Evolutionary conservation across 2,797 vertebrate genomes (phyloP).

Genomic region (Falco concolor): DNA sequence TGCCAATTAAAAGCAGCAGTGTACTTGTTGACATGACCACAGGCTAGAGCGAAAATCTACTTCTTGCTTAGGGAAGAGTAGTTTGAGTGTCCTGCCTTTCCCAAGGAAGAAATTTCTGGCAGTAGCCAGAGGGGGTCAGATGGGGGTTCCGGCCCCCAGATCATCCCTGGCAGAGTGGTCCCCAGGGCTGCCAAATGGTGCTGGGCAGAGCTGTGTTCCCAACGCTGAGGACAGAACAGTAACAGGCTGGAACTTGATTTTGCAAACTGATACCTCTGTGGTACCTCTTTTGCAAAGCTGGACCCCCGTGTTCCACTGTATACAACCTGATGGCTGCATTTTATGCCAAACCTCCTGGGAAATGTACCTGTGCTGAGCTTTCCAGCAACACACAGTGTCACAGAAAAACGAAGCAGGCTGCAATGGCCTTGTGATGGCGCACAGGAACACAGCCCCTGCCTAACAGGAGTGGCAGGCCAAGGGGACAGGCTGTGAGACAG

Average conservation of each 20-base stretch:
- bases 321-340: neutral
- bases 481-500: neutral
- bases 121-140: rapidly evolving
- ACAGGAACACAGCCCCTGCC: neutral
- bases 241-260: neutral
- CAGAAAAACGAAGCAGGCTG: neutral
- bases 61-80: neutral
- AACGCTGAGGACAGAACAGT: neutral
- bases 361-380: neutral
- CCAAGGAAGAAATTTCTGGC: neutral
- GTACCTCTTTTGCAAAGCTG: neutral
- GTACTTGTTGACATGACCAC: neutral
- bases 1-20: neutral
- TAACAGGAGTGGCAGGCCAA: neutral
- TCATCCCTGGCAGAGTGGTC: neutral
- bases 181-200: neutral
- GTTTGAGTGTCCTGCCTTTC: neutral
- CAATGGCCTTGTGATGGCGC: neutral
- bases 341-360: neutral
- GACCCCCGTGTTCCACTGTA: neutral
- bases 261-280: neutral
- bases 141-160: neutral
- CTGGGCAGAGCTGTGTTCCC: neutral
- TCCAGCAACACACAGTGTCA: neutral
- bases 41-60: neutral